Evolutionary conservation across 1,140 invertebrate genomes (phyloP).

Genomic region (Heliconius himera): DNA sequence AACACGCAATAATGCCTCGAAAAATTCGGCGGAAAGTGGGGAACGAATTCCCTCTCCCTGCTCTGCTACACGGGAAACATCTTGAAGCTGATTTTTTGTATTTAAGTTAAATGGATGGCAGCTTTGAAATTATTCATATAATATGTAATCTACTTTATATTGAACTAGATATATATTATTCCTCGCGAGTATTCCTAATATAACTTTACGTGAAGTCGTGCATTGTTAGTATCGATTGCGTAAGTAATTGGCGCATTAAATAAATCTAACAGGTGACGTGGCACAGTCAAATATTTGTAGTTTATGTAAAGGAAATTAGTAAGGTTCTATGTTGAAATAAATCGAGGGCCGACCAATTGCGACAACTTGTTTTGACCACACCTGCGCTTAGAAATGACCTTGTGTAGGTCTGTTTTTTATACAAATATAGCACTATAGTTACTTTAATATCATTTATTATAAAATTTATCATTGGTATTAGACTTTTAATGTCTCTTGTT

Average conservation of each 20-base stretch:
- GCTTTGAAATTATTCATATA: too few relatives aligned
- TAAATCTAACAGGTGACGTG: slow-evolving; percentile 11
- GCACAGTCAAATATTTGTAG: slow-evolving; percentile 18
- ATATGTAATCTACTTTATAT: too few relatives aligned
- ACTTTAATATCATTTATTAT: not conserved
- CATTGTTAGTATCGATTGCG: not conserved
- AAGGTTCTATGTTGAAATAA: not conserved
- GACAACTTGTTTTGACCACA: slow-evolving; percentile 18
- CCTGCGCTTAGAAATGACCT: not conserved
- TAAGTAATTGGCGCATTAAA: slow-evolving; percentile 19
- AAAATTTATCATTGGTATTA: not conserved
- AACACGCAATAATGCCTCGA: too few relatives aligned
- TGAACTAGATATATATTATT: too few relatives aligned
- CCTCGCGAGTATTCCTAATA: not conserved
- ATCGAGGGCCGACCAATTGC: slow-evolving; percentile 8
- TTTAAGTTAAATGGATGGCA: too few relatives aligned
- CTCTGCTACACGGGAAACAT: too few relatives aligned
- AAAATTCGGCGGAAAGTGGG: too few relatives aligned
- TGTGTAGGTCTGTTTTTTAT: not conserved
- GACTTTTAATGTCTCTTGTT: not conserved
- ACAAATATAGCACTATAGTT: not conserved
- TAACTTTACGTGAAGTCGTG: not conserved
- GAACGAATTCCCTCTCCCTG: too few relatives aligned
- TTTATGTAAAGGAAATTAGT: slow-evolving; percentile 13
- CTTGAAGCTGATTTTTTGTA: too few relatives aligned